A percentile compares a stretch with the other conserved stretches of the same genome.
These are phyloP conservation scores for Embiotoca jacksoni DNA, from an alignment of 2,113 vertebrate genomes.

Conservation along the genomic window DNA sequence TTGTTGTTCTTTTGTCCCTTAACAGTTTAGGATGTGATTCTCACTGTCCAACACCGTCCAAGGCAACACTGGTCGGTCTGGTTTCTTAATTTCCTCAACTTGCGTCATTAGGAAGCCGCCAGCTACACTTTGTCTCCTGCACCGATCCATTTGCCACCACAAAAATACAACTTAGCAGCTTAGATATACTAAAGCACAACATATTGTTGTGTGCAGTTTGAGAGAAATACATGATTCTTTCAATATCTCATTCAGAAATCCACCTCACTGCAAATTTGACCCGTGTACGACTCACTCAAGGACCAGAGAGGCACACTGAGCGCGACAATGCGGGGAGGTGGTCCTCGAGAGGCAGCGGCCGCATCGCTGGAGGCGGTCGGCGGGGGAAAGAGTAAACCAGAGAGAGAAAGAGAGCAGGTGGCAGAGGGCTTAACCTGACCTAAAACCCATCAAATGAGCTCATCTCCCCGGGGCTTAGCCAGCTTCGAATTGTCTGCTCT, in stretches of 20 bases:
- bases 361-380: not conserved
- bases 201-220: not conserved
- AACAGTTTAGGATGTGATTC: not conserved
- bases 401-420: conserved; percentile 72
- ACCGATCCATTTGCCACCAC: not conserved
- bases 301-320: conserved; percentile 30
- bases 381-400: not conserved
- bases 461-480: conserved; percentile 71
- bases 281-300: conserved; percentile 21
- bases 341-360: conserved; percentile 17
- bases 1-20: not conserved
- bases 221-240: not conserved
- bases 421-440: conserved; percentile 74
- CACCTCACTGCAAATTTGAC: not conserved
- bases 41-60: not conserved
- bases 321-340: conserved; percentile 29
- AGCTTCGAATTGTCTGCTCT: conserved; percentile 61
- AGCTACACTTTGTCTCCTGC: not conserved
- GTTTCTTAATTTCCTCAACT: conserved; percentile 7
- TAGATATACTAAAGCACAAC: not conserved
- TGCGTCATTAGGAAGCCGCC: not conserved
- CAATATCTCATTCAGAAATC: conserved; percentile 33
- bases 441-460: conserved; percentile 74
- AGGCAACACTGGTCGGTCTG: conserved; percentile 6
- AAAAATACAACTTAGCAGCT: too few relatives aligned